Conservation (phyloP, 1,140 invertebrate genomes). For the Battus philenor region DNA sequence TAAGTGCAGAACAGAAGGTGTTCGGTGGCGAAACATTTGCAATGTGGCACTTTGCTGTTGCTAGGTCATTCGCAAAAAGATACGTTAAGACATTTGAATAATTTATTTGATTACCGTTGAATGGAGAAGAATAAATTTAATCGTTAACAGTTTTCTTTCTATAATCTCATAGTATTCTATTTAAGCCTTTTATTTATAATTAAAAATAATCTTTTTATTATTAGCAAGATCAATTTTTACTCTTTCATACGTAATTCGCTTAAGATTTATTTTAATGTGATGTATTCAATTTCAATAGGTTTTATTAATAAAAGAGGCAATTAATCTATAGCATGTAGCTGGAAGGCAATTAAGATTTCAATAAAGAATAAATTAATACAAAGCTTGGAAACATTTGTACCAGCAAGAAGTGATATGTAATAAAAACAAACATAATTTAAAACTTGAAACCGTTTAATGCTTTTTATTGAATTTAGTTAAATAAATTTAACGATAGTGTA, state of each 20-base stretch:
- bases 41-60: constrained; percentile 25
- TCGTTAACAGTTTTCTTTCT: background rate
- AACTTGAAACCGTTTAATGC: too few species aligned
- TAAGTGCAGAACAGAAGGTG: constrained; percentile 54
- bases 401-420: too few species aligned
- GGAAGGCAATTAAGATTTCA: background rate
- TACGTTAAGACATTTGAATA: background rate
- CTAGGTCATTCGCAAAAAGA: constrained; percentile 15
- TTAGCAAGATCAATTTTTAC: too few species aligned
- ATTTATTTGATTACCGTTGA: background rate
- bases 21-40: constrained; percentile 38
- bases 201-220: too few species aligned
- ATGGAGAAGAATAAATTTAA: background rate
- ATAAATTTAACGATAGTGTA: too few species aligned
- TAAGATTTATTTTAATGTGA: too few species aligned
- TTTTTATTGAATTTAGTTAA: too few species aligned
- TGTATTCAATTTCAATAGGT: background rate
- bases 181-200: too few species aligned
- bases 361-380: background rate
- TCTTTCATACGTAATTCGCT: too few species aligned
- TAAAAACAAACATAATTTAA: too few species aligned
- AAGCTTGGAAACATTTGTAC: too few species aligned
- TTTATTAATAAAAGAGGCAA: constrained; percentile 2
- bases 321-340: constrained; percentile 4
- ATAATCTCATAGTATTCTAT: too few species aligned